Evolutionary conservation across 2,797 vertebrate species (phyloP).

Genomic region (Sphaeramia orbicularis): DNA sequence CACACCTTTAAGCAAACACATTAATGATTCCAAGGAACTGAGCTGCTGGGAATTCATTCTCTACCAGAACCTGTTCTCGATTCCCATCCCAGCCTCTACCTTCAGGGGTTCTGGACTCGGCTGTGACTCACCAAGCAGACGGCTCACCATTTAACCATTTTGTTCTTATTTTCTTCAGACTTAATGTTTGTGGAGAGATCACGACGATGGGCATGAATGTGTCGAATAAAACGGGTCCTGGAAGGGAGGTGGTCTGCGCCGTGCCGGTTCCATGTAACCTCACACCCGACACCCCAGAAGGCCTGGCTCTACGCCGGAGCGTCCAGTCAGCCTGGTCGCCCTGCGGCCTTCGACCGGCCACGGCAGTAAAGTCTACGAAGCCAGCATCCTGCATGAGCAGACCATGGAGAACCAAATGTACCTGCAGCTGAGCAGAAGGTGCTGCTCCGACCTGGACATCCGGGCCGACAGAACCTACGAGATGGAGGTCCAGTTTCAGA

Average conservation of each 20-base stretch:
- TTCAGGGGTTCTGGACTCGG: no score
- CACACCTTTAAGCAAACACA: no score
- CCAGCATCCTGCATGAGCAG: constrained; percentile 75
- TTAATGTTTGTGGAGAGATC: constrained; percentile 83
- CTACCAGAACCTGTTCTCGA: no score
- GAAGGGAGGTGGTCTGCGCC: constrained; percentile 85
- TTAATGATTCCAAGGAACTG: no score
- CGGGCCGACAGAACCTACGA: constrained; percentile 45
- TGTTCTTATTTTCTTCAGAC: constrained; percentile 72
- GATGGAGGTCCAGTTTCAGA: constrained; percentile 94
- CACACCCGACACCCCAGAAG: constrained; percentile 87
- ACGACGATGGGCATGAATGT: constrained; percentile 56
- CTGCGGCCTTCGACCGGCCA: constrained; percentile 60
- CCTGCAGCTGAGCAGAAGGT: constrained; percentile 84
- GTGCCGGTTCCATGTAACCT: constrained; percentile 83
- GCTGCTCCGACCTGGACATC: constrained; percentile 86
- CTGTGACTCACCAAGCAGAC: no score
- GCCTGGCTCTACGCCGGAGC: constrained; percentile 85
- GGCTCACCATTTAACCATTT: background rate
- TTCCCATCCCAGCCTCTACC: no score
- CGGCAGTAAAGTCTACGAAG: constrained; percentile 86
- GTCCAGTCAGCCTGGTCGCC: constrained; percentile 85
- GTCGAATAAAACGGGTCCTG: constrained; percentile 66
- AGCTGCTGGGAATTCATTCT: no score
- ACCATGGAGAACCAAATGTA: constrained; percentile 78